Base-by-base conservation (phyloP, 2,888 invertebrate genomes). In the Zaprionus lineosus region DNA sequence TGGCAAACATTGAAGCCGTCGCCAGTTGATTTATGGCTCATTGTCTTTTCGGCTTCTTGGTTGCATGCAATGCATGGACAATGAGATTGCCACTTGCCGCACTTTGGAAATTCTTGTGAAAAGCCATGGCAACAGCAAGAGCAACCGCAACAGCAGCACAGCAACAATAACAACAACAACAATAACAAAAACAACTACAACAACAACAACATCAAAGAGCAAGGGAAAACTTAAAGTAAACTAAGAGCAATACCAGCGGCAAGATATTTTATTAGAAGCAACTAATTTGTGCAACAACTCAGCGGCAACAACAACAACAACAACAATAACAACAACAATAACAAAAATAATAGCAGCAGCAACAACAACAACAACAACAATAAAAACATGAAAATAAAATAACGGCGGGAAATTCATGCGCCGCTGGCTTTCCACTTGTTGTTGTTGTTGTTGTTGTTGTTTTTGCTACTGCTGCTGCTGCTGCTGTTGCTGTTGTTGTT, bases 391-490 rank as follows among this genome's bases (percentile, higher is more conserved):
- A 16, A 40, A 51, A 18, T 26, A 37, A 64, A 58, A 57, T 67
- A 67, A 67, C 70, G 66, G 77, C 77, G 81, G 77, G 79, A 79
- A 71, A 55, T 79, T 77, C 65, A 81, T 74, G 77, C 74, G 24
- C 66, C 21, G 77, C 31, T 81, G 77, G 39, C 29, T 77, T 76
- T 65, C 46, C 58, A 61, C 51, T 39, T 46, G 21, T 26, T 53
- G 34, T 12, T 41, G n/a, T 39, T 26, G 2, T 9, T 9, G 14
- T 26, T 11, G 8, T 28, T 44, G 9, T 14, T 4, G 14, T 34
- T 18, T 21, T 46, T 34, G 39, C 14, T 40, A 14, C 7, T 15
- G 28, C 9, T 28, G 15, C 9, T 28, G 24, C 28, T 47, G 6
- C n/a, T 6, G 16, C 8, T 16, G 18, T 46, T 55, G 34, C 26